Conservation (phyloP, 2,888 invertebrate species). For the Pyrocoelia pectoralis region DNA sequence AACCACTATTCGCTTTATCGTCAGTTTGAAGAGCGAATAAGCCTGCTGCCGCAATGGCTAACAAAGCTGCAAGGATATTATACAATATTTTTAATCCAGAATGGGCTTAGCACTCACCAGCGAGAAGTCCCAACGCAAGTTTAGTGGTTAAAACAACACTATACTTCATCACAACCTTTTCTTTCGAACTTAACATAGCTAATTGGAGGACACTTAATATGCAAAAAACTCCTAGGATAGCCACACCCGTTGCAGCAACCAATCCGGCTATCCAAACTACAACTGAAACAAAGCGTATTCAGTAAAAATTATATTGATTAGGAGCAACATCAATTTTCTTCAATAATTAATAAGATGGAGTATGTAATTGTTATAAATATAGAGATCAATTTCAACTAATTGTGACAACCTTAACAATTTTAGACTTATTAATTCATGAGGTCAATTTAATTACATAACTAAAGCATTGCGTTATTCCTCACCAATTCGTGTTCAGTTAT, state of each 20-base stretch:
- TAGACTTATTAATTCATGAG: not conserved
- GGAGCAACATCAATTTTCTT: not conserved
- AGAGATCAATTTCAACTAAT: too few species aligned
- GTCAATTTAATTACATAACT: too few species aligned
- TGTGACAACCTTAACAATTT: not conserved
- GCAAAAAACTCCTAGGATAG: constrained; percentile 79
- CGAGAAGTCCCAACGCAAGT: constrained; percentile 77
- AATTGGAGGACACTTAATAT: constrained; percentile 82
- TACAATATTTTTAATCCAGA: not conserved
- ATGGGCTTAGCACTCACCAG: constrained; percentile 66
- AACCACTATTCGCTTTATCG: constrained; percentile 74
- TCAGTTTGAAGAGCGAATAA: constrained; percentile 88
- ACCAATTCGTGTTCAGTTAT: too few species aligned
- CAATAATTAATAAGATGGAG: not conserved
- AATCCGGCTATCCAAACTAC: constrained; percentile 85
- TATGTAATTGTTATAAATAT: not conserved
- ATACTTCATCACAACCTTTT: constrained; percentile 81
- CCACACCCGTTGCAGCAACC: constrained; percentile 78
- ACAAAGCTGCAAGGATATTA: constrained; percentile 68
- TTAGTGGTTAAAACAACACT: constrained; percentile 80
- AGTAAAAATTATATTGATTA: constrained; percentile 13
- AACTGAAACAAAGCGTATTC: constrained; percentile 69
- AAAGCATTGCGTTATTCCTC: too few species aligned
- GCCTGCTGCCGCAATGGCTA: constrained; percentile 82
- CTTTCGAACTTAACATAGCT: constrained; percentile 87